Conservation (phyloP, 2,113 vertebrate genomes). For the Syngnathus scovelli region DNA sequence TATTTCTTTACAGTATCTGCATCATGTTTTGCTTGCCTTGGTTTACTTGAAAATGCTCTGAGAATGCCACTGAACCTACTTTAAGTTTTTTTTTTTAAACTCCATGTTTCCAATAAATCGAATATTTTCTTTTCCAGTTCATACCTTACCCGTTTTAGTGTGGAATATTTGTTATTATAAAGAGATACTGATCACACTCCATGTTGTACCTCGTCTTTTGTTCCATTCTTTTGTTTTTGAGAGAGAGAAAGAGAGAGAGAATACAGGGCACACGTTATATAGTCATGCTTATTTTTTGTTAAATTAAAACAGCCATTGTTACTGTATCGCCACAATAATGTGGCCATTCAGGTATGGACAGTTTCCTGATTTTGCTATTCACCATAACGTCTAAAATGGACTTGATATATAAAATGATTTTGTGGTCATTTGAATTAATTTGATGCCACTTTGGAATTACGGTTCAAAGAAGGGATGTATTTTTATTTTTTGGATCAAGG, state of each 20-base stretch:
- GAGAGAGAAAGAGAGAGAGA: too few species aligned
- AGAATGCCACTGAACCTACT: conserved; percentile 52
- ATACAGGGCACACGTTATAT: too few species aligned
- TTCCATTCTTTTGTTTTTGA: too few species aligned
- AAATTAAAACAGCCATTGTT: neutral
- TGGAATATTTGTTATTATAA: neutral
- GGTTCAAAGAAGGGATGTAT: too few species aligned
- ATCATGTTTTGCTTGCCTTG: conserved; percentile 25
- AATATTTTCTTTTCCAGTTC: conserved; percentile 17
- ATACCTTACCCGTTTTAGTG: conserved; percentile 2
- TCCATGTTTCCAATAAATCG: conserved; percentile 36
- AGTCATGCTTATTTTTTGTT: too few species aligned
- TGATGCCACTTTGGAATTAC: neutral
- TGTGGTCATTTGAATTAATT: neutral
- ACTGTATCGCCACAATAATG: neutral
- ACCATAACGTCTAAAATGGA: neutral
- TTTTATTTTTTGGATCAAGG: too few species aligned
- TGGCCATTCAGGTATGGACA: neutral
- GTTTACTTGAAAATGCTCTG: conserved; percentile 59
- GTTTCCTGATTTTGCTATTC: neutral
- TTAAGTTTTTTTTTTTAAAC: conserved; percentile 25
- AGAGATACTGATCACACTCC: conserved; percentile 14
- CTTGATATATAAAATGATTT: neutral
- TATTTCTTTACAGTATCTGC: conserved; percentile 31
- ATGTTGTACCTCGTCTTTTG: neutral